Base-by-base conservation (phyloP, 1,140 invertebrate genomes). In the Drosophila chauvacae region DNA sequence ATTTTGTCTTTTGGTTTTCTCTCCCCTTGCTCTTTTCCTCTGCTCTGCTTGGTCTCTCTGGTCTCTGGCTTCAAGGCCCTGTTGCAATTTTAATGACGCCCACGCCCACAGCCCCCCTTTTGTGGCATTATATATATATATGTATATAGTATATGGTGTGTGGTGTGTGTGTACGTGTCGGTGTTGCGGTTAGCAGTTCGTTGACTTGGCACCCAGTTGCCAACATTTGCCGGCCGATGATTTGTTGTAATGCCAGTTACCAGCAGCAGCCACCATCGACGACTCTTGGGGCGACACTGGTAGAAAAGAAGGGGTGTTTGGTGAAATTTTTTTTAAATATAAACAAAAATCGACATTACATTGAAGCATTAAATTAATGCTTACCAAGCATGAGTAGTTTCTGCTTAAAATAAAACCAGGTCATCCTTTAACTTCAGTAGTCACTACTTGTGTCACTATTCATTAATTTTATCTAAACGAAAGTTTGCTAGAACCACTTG, bases 41-140 rank as follows among this genome's bases (percentile, higher is more conserved):
- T 55, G 2, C 18, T 9, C 11, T 20, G 2, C 50, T 23, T 11
- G 35, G 53, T 7, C 39, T n/a, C 53, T n/a, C 35, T 39, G 35
- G n/a, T 41, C 39, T 39, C 58, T 30, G 35, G 37, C 55, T 76
- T 86, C 81, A 85, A 85, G 82, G 81, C 80, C 74, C 80, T 83
- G 68, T 84, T 88, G 83, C 83, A 87, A 87, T 88, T 87, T 87
- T 87, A 87, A 87, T 87, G 84, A 87, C 76, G 75, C 59, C 62
- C 81, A 77, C 78, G 71, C 81, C 75, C 57, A 39, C 65, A 56
- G 53, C 16, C 65, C 51, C 42, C 28, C 48, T 33, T 39, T 39
- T 30, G 18, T n/a, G 65, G 61, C 61, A 66, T 26, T 30, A 35
- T 48, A 37, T 64, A 30, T 63, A 42, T 42, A 23, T 23, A 1